phyloP scores from a whole-genome alignment of 23 tunicate species.

The Trididemnum nubilum region DNA sequence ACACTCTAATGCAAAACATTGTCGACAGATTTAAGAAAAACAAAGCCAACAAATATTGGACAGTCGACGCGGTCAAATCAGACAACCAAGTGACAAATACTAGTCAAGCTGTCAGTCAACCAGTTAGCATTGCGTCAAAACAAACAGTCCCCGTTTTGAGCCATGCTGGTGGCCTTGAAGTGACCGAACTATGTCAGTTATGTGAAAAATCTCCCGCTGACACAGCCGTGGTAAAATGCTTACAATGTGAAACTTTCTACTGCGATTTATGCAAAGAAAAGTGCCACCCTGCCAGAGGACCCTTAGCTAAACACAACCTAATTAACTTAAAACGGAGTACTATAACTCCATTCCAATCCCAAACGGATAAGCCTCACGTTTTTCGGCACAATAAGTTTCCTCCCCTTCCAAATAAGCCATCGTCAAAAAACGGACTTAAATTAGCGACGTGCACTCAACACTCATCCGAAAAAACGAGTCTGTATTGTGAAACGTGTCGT shows the following conservation, averaged over 20 bases:
- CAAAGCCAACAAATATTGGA: background rate
- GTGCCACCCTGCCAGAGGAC: slow-evolving; percentile 88
- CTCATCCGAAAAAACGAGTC: slow-evolving; percentile 60
- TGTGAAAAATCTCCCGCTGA: slow-evolving; percentile 45
- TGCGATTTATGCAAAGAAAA: slow-evolving; percentile 62
- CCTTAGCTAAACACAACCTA: slow-evolving; percentile 67
- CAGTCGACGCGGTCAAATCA: background rate
- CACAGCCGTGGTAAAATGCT: slow-evolving; percentile 59
- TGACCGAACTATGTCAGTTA: slow-evolving; percentile 47
- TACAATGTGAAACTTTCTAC: slow-evolving; percentile 75
- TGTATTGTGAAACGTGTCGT: slow-evolving; percentile 74
- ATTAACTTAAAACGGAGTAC: background rate
- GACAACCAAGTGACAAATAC: background rate
- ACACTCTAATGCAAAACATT: slow-evolving; percentile 58
- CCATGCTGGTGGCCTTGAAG: background rate
- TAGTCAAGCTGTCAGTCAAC: background rate
- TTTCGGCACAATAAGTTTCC: slow-evolving; percentile 46
- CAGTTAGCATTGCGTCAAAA: slow-evolving; percentile 17
- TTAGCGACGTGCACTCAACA: slow-evolving; percentile 65
- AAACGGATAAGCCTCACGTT: slow-evolving; percentile 23
- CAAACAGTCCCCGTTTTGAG: slow-evolving; percentile 7
- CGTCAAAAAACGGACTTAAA: slow-evolving; percentile 52
- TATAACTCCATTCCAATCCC: background rate
- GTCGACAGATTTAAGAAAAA: slow-evolving; percentile 42
- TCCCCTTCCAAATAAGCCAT: slow-evolving; percentile 48